phyloP scores from a whole-genome alignment of 2,797 vertebrate genomes.

The Loriculus beryllinus region DNA sequence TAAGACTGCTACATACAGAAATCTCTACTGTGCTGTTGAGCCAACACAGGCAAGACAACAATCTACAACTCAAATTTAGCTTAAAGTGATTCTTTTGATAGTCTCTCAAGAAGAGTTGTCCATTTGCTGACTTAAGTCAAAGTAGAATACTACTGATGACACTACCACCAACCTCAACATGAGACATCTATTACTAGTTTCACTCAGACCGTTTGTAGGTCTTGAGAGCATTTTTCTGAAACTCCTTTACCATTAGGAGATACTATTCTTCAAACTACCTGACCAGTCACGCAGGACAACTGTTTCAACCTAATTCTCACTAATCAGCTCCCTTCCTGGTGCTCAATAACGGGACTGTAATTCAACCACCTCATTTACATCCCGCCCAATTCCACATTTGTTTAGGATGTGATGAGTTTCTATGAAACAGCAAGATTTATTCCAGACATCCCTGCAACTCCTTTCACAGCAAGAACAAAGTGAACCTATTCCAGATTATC shows the following conservation, averaged over 20 bases:
- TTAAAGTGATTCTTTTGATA: background rate
- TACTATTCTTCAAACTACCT: background rate
- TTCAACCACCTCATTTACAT: background rate
- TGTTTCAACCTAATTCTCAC: background rate
- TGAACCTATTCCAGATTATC: background rate
- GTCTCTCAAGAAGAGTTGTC: background rate
- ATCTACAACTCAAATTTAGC: background rate
- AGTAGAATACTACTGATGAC: background rate
- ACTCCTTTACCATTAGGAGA: background rate
- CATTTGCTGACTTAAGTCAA: background rate
- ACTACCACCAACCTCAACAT: background rate
- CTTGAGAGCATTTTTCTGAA: background rate
- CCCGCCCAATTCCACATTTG: background rate
- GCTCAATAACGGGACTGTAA: background rate
- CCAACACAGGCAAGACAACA: background rate
- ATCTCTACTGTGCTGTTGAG: background rate
- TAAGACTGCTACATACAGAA: background rate
- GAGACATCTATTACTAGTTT: background rate
- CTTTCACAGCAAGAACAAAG: background rate
- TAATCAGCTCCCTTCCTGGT: background rate
- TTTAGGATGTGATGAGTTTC: background rate
- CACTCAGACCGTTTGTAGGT: background rate
- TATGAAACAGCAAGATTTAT: background rate
- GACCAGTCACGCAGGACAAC: background rate
- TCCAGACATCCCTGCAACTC: background rate